Evolutionary conservation across 2,113 vertebrate species (phyloP), one percentile per base, ranked within the genome.

Genomic region (Physeter macrocephalus): DNA sequence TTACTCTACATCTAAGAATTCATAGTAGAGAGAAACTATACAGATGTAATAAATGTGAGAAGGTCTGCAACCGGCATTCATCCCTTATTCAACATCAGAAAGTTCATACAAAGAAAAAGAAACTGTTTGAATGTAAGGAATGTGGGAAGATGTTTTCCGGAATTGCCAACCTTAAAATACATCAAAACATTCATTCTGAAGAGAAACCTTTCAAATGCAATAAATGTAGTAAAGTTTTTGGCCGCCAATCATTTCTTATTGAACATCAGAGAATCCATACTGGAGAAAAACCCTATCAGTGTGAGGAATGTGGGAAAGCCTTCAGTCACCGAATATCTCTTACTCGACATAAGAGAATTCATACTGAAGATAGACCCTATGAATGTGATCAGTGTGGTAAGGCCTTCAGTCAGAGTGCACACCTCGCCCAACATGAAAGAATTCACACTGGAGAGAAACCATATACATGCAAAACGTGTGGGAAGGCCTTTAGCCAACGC

Each of bases 91-190:
- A 99, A 36, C 99, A 99, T 96, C 99, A 99, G 97, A 99, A 99
- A 81, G 98, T 99, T n/a, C 99, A 99, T 87, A 98, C 46, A 23
- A 94, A 98, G 52, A 99, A 99, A 71, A 98, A 99, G 96, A 99
- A 99, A 92, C 98, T 98, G 2, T 99, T 99, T 72, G 98, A 98
- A 36, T 99, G 99, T 96, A 96, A 98, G 0, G 99, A 99, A 61
- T 99, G 99, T 93, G 99, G 98, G 49, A 99, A 99, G 96, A 99
- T 93, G 99, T 99, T 97, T 99, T 99, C 61, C 98, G 99, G 98
- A 98, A 98, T 27, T 98, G 87, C 99, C 43, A 99, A 99, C 98
- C 98, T 99, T 92, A 98, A 99, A 95, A 99, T 99, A 88, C 99
- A 99, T 97, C 96, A 93, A 86, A 98, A 98, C 18, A 72, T 98